A percentile compares a stretch with the other conserved stretches of the same genome.
phyloP scores from a whole-genome alignment of 2,797 vertebrate genomes.

The Pagetopsis macropterus region DNA sequence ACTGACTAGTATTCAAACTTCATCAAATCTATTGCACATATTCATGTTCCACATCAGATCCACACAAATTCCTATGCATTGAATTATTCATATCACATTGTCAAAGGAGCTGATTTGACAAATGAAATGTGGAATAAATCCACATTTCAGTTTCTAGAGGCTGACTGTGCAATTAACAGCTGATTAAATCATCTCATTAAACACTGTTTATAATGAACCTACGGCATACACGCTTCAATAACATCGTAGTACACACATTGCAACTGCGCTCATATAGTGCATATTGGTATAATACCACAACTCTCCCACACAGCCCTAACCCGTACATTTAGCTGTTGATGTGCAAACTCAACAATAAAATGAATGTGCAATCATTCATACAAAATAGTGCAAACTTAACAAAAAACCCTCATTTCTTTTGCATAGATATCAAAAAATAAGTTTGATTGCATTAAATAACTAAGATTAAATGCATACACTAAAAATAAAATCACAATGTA shows the following conservation, averaged over 20 bases:
- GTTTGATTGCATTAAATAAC: slow-evolving; percentile 21
- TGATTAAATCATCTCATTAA: slow-evolving; percentile 12
- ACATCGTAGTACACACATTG: slow-evolving; percentile 45
- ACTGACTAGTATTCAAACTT: slow-evolving; percentile 9
- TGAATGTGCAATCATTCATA: slow-evolving; percentile 30
- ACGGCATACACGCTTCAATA: background rate
- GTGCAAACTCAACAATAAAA: slow-evolving; percentile 49
- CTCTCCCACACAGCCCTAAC: slow-evolving; percentile 29
- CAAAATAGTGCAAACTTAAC: slow-evolving; percentile 42
- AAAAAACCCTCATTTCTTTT: slow-evolving; percentile 23
- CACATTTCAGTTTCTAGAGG: slow-evolving; percentile 36
- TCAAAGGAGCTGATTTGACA: slow-evolving; percentile 44
- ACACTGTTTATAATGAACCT: too few species aligned
- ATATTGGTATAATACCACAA: slow-evolving; percentile 15
- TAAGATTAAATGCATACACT: background rate
- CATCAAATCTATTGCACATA: slow-evolving; percentile 38
- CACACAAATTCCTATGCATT: slow-evolving; percentile 27
- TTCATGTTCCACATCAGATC: slow-evolving; percentile 29
- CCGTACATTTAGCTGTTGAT: slow-evolving; percentile 20
- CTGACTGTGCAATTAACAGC: slow-evolving; percentile 16
- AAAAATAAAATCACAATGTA: slow-evolving; percentile 9
- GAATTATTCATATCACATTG: slow-evolving; percentile 10
- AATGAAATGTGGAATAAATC: slow-evolving; percentile 37
- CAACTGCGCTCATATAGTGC: slow-evolving; percentile 57
- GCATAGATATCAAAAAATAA: slow-evolving; percentile 58